Evolutionary conservation across 2,113 vertebrate species (phyloP).

Genomic region (Axis porcinus): DNA sequence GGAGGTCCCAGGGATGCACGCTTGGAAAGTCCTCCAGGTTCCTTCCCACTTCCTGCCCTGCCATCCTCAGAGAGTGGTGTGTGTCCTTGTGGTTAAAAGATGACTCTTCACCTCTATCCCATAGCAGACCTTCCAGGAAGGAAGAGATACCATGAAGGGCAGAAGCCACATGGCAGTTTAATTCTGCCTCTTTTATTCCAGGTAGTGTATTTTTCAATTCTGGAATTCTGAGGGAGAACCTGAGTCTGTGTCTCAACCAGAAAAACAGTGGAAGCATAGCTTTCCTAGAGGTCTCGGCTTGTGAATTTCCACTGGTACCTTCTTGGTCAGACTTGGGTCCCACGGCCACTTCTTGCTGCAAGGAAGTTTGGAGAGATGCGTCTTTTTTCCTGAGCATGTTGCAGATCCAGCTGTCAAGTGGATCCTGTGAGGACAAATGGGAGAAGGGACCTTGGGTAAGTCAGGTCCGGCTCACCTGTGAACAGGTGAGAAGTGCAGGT

Average conservation of each 20-base stretch:
- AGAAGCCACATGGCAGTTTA: neutral
- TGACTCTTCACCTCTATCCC: neutral
- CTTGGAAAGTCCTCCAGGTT: neutral
- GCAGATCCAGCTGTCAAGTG: neutral
- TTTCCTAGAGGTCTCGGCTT: neutral
- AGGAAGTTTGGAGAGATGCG: too few relatives aligned
- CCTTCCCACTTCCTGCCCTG: neutral
- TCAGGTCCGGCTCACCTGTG: neutral
- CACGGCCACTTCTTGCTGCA: neutral
- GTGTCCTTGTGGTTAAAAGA: neutral
- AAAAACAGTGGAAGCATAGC: neutral
- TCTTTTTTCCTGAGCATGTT: neutral
- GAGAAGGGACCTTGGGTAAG: neutral
- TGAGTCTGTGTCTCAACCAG: neutral
- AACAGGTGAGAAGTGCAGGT: neutral
- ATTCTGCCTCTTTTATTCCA: neutral
- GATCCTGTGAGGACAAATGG: neutral
- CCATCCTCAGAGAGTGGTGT: neutral
- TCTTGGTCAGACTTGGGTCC: neutral
- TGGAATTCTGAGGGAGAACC: neutral
- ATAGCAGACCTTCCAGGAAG: neutral
- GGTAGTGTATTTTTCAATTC: neutral
- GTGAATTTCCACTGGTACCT: neutral
- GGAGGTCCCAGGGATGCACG: accelerated
- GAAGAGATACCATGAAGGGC: too few relatives aligned